phyloP scores from a whole-genome alignment of 2,888 invertebrate genomes.

The Masnerella sp. region DNA sequence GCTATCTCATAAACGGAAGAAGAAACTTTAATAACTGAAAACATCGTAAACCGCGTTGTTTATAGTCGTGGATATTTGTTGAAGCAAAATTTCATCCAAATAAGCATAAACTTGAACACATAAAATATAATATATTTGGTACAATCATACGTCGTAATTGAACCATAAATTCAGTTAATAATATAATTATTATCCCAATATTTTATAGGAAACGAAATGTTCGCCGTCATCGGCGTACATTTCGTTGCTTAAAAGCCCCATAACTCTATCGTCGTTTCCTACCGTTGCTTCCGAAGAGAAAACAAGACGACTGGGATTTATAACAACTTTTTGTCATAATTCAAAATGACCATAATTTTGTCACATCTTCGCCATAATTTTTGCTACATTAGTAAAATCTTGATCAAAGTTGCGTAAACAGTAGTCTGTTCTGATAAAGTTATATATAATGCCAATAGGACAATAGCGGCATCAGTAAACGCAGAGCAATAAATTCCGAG shows the following conservation, averaged over 20 bases:
- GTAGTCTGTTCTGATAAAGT: constrained; percentile 42
- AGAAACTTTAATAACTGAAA: neutral
- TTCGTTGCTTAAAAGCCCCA: constrained; percentile 39
- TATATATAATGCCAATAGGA: constrained; percentile 47
- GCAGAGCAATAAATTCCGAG: constrained; percentile 42
- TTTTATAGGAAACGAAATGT: constrained; percentile 45
- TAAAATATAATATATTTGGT: constrained; percentile 41
- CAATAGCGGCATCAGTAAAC: constrained; percentile 44
- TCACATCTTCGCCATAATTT: constrained; percentile 25
- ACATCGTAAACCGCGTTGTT: constrained; percentile 28
- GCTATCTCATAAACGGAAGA: neutral
- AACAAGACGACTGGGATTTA: constrained; percentile 35
- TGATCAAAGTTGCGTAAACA: constrained; percentile 34
- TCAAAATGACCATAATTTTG: constrained; percentile 28
- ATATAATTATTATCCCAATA: constrained; percentile 49
- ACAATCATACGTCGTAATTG: constrained; percentile 36
- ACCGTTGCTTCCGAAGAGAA: constrained; percentile 41
- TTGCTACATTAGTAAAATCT: constrained; percentile 29
- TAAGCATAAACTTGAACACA: constrained; percentile 18
- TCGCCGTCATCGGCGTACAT: too few species aligned
- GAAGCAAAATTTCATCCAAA: constrained; percentile 32
- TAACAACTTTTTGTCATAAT: constrained; percentile 36
- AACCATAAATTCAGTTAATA: constrained; percentile 44
- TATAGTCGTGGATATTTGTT: constrained; percentile 33
- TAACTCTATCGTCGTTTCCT: constrained; percentile 31